A percentile compares a stretch with the other conserved stretches of the same genome.
These are phyloP conservation scores for Epistrophe eligans DNA, from an alignment of 2,888 invertebrate species.

Conservation along the genomic window DNA sequence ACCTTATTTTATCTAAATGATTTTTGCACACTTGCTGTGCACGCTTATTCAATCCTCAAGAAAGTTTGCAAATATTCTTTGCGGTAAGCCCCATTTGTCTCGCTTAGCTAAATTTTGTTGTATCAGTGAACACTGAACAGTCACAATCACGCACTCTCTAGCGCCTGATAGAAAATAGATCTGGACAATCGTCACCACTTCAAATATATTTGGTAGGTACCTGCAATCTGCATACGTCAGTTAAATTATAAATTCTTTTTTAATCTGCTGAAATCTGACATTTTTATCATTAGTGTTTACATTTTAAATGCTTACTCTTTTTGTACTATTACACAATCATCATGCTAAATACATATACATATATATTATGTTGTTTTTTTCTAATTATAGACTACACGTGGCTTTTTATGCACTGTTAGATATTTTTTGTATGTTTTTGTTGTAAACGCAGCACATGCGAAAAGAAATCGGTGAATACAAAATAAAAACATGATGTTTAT, in stretches of 20 bases:
- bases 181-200: conserved; percentile 3
- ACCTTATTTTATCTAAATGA: not conserved
- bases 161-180: conserved; percentile 28
- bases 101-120: not conserved
- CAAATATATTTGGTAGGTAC: not conserved
- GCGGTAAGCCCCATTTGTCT: conserved; percentile 7
- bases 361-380: not conserved
- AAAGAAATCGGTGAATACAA: conserved; percentile 17
- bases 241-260: conserved; percentile 16
- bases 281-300: conserved; percentile 42
- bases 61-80: conserved; percentile 45
- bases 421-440: conserved; percentile 16
- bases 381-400: conserved; percentile 64
- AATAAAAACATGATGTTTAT: conserved; percentile 22
- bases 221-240: not conserved
- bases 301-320: conserved; percentile 20
- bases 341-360: conserved; percentile 32
- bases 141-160: conserved; percentile 41
- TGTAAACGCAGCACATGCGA: conserved; percentile 3
- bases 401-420: conserved; percentile 28
- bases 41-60: conserved; percentile 1
- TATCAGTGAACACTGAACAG: conserved; percentile 30
- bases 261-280: conserved; percentile 39
- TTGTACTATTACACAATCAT: conserved; percentile 40
- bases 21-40: conserved; percentile 26